Percentiles rank a stretch among this genome's conserved stretches.
Evolutionary conservation across 2,888 invertebrate genomes (phyloP).

Genomic region (Drosophila macrospina): DNA sequence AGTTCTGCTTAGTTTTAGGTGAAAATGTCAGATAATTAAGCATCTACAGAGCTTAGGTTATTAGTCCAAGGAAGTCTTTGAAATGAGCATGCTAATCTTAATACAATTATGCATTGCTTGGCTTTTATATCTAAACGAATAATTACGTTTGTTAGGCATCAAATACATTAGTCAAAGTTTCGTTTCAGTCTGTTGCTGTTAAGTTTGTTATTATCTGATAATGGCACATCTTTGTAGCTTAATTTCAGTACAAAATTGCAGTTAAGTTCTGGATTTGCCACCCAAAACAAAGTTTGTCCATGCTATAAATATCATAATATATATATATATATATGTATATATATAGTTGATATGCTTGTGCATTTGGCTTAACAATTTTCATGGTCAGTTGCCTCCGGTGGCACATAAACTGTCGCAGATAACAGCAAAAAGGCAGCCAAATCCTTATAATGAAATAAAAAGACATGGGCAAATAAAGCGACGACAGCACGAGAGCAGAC

Average conservation of each 20-base stretch:
- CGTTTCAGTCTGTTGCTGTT: constrained; percentile 10
- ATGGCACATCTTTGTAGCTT: constrained; percentile 40
- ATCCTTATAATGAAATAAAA: constrained; percentile 77
- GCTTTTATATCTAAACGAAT: background rate
- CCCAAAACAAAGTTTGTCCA: constrained; percentile 6
- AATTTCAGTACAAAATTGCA: constrained; percentile 26
- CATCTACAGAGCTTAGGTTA: no score
- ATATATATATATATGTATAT: constrained; percentile 5
- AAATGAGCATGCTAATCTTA: no score
- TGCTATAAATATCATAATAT: constrained; percentile 49
- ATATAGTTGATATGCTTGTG: constrained; percentile 54
- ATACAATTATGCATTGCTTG: background rate
- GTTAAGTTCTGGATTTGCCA: constrained; percentile 12
- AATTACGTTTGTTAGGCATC: constrained; percentile 2
- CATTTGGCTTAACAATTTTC: constrained; percentile 64
- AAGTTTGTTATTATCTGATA: constrained; percentile 49
- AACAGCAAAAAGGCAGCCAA: constrained; percentile 78
- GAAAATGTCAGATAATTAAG: no score
- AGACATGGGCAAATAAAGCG: constrained; percentile 73
- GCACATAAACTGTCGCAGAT: constrained; percentile 74
- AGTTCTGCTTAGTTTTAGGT: no score
- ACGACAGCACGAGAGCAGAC: constrained; percentile 44
- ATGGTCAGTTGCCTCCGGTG: constrained; percentile 63
- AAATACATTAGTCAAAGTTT: constrained; percentile 20
- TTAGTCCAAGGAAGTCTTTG: no score